phyloP scores from a whole-genome alignment of 2,888 invertebrate genomes.

The Lochmaea crataegi region DNA sequence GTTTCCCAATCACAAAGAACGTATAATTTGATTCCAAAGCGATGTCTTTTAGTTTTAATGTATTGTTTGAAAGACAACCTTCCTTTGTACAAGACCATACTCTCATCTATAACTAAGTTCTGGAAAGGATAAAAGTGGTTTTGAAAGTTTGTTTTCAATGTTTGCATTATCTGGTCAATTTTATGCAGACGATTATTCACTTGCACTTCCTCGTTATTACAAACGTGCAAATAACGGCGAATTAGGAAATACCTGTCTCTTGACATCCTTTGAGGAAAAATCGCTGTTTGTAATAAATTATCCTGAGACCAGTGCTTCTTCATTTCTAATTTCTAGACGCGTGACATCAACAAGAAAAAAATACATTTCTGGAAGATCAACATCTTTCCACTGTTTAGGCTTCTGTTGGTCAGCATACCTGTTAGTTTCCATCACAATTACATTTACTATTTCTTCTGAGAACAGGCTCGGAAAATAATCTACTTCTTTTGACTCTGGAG shows the following conservation, averaged over 20 bases:
- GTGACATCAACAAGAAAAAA: constrained; percentile 15
- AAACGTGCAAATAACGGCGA: constrained; percentile 26
- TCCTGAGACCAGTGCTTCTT: constrained; percentile 13
- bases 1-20: constrained; percentile 18
- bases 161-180: constrained; percentile 25
- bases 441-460: constrained; percentile 11
- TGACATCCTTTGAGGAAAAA: constrained; percentile 17
- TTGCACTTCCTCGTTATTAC: constrained; percentile 20
- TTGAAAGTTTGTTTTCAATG: constrained; percentile 25
- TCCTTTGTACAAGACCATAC: constrained; percentile 8
- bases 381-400: background rate
- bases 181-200: constrained; percentile 23
- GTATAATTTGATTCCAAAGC: constrained; percentile 16
- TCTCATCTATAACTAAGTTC: constrained; percentile 1
- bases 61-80: constrained; percentile 22
- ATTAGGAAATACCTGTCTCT: constrained; percentile 26
- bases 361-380: background rate
- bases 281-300: constrained; percentile 5
- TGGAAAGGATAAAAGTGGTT: too few species aligned
- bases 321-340: background rate
- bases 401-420: constrained; percentile 1
- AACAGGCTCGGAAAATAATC: constrained; percentile 4
- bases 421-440: constrained; percentile 5
- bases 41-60: constrained; percentile 26
- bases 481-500: background rate